Evolutionary conservation across 2,113 vertebrate genomes (phyloP), one percentile per base, ranked within the genome.

Genomic region (Passer montanus): DNA sequence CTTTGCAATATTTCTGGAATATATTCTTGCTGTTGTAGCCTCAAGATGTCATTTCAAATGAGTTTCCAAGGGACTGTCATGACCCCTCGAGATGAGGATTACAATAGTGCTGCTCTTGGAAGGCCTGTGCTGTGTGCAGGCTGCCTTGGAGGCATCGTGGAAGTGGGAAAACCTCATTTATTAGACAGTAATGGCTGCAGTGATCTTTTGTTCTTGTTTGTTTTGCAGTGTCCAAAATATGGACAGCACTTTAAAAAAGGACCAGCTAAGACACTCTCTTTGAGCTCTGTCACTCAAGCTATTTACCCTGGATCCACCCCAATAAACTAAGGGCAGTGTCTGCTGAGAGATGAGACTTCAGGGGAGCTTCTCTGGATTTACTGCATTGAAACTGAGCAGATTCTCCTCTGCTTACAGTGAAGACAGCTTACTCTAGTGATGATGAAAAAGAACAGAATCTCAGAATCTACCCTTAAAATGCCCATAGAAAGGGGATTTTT

Each of bases 1-100:
- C 37, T 69, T 91, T 76, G 76, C 89, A 93, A 35, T 84, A 69
- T 91, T 92, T 93, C 89, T 95, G 89, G 84, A 78, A 70, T 86
- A 83, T 23, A 59, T 14, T 49, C 37, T 67, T 85, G 85, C 69
- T 86, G 72, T 69, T 89, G 31, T 47, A 81, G 83, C 73, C 87
- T 91, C 79, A 64, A 66, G 41, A 86, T 88, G 73, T 91, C 91
- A 72, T 90, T 93, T 89, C 41, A 67, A 87, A 87, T 67, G 73
- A 78, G 75, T 91, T 95, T 93, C 92, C 49, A 64, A 81, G 91
- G 84, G 68, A 94, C 82, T 80, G 44, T 47, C 78, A 37, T 7
- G 90, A 86, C 82, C 78, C 82, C 68, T 66, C 80, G 84, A 90
- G 87, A 86, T 66, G 43, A 72, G 81, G 89, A 33, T 87, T 87